Evolutionary conservation across 2,113 vertebrate species (phyloP).

Genomic region (Psittacara wagleri): DNA sequence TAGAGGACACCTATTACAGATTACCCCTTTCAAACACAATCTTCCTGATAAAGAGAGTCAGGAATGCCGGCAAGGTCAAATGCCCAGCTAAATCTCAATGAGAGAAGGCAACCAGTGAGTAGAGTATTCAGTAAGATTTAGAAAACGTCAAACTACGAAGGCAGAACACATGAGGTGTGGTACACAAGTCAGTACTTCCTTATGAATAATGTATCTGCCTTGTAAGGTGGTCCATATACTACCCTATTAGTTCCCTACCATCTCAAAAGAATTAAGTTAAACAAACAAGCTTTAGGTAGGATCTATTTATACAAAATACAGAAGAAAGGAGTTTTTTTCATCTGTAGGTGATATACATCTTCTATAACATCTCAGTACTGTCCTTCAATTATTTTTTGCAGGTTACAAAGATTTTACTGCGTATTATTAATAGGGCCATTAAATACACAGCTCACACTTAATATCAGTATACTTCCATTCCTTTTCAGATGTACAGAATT

Average conservation of each 20-base stretch:
- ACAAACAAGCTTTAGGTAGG: neutral
- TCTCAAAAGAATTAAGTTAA: neutral
- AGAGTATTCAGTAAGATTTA: neutral
- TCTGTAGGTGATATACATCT: neutral
- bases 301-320: neutral
- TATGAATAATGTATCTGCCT: constrained; percentile 11
- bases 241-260: neutral
- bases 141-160: constrained; percentile 1
- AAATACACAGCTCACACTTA: neutral
- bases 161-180: constrained; percentile 6
- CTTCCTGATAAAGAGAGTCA: neutral
- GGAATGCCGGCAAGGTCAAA: constrained; percentile 43
- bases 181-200: constrained; percentile 18
- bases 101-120: neutral
- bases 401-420: neutral
- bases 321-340: neutral
- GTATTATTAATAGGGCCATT: neutral
- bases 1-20: constrained; percentile 1
- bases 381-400: neutral
- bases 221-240: neutral
- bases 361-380: neutral
- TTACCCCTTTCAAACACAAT: constrained; percentile 23
- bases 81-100: neutral
- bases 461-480: neutral
- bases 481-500: neutral